These are phyloP conservation scores for Platycercus adscitus DNA, from an alignment of 2,113 vertebrate genomes.

Conservation along the genomic window DNA sequence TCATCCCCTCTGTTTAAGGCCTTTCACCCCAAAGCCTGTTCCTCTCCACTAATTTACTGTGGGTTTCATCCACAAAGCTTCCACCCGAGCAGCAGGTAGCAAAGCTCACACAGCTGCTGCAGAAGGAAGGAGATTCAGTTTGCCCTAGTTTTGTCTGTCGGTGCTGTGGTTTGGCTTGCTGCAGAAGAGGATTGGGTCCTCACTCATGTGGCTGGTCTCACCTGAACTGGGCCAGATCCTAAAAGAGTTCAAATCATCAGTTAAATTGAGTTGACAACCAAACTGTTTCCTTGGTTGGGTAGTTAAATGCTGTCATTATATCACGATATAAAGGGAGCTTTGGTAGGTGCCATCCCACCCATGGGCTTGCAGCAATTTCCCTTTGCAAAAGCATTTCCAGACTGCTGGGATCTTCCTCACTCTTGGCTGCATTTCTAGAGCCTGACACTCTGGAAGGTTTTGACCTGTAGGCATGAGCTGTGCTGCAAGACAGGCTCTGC, in stretches of 20 bases:
- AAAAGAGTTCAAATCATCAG: background rate
- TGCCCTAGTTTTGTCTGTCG: constrained; percentile 40
- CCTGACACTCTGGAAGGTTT: background rate
- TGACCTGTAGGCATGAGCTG: background rate
- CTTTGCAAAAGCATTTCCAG: background rate
- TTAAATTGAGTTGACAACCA: background rate
- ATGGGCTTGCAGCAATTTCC: background rate
- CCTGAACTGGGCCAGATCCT: background rate
- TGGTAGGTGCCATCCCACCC: background rate
- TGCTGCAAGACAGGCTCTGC: background rate
- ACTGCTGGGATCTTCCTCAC: background rate
- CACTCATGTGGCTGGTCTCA: background rate
- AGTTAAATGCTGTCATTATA: background rate
- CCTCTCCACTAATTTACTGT: background rate
- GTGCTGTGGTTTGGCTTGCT: constrained; percentile 23
- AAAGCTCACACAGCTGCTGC: background rate
- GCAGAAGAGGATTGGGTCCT: background rate
- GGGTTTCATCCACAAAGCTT: background rate
- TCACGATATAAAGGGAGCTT: background rate
- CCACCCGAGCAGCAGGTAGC: background rate
- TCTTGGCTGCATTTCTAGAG: background rate
- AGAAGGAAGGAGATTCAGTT: background rate
- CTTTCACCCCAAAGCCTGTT: background rate
- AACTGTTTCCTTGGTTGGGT: background rate
- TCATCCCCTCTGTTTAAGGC: background rate